These are phyloP conservation scores for Rhabdomys dilectus DNA, from an alignment of 2,113 vertebrate genomes.

Conservation along the genomic window DNA sequence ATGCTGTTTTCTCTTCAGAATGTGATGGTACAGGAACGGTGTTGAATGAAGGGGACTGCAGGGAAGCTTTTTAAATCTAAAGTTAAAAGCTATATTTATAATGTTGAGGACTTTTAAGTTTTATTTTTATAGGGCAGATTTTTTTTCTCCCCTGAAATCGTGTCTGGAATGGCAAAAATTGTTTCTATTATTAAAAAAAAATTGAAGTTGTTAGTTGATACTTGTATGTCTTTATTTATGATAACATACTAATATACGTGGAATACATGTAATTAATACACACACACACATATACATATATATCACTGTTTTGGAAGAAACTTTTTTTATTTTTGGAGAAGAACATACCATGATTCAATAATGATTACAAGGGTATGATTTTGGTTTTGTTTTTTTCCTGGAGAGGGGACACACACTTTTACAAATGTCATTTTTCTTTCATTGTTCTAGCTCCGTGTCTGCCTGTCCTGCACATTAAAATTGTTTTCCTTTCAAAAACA, in stretches of 20 bases:
- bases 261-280: too few relatives aligned
- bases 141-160: conserved; percentile 84
- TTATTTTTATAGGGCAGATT: conserved; percentile 89
- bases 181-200: conserved; percentile 94
- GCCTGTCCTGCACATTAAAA: not conserved
- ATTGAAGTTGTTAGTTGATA: conserved; percentile 84
- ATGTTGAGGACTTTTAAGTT: conserved; percentile 85
- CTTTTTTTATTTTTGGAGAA: not conserved
- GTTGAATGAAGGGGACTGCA: conserved; percentile 71
- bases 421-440: not conserved
- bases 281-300: too few relatives aligned
- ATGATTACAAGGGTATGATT: not conserved
- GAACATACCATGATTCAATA: fast-evolving
- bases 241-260: not conserved
- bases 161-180: conserved; percentile 86
- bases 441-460: not conserved
- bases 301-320: not conserved
- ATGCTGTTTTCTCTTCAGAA: conserved; percentile 79
- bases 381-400: not conserved
- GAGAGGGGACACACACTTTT: not conserved
- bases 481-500: not conserved
- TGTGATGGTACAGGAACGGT: conserved; percentile 86
- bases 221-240: conserved; percentile 31
- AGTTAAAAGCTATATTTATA: conserved; percentile 89
- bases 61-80: conserved; percentile 82